Evolutionary conservation across 2,797 vertebrate species (phyloP).

Genomic region (Sebastes matsubarae): DNA sequence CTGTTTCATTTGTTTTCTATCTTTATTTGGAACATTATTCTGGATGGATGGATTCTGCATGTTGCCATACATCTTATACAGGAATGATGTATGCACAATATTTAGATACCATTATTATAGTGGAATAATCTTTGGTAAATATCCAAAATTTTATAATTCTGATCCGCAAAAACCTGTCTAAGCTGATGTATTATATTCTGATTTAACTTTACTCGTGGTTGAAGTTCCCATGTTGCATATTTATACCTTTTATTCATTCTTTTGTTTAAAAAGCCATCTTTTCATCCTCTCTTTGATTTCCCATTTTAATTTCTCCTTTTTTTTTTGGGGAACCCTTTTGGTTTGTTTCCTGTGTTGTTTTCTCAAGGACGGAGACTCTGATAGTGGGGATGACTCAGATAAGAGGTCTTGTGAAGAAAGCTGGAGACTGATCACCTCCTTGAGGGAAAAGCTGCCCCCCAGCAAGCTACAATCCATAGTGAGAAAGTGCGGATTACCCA

Average conservation of each 20-base stretch:
- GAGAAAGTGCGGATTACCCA: constrained; percentile 99
- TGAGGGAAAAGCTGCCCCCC: constrained; percentile 99
- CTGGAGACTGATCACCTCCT: constrained; percentile 99
- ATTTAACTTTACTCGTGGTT: constrained; percentile 25
- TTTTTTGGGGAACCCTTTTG: constrained; percentile 82
- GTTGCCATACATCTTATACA: constrained; percentile 75
- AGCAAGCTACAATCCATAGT: constrained; percentile 99
- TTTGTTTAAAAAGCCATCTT: constrained; percentile 77
- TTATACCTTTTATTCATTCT: constrained; percentile 78
- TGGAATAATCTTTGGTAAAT: constrained; percentile 6
- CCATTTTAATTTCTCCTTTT: constrained; percentile 90
- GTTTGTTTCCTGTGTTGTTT: constrained; percentile 95
- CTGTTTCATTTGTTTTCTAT: constrained; percentile 50
- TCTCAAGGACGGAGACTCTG: constrained; percentile 99
- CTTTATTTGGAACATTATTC: constrained; percentile 44
- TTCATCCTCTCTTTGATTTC: constrained; percentile 87
- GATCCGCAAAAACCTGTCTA: neutral
- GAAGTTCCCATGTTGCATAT: constrained; percentile 85
- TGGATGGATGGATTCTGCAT: constrained; percentile 58
- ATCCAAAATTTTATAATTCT: constrained; percentile 3
- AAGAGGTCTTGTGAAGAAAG: constrained; percentile 99
- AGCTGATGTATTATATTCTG: neutral
- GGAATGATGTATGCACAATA: constrained; percentile 71
- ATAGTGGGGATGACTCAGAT: constrained; percentile 99
- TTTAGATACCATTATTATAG: neutral